phyloP scores from a whole-genome alignment of 2,113 vertebrate species.

The Ahaetulla prasina region DNA sequence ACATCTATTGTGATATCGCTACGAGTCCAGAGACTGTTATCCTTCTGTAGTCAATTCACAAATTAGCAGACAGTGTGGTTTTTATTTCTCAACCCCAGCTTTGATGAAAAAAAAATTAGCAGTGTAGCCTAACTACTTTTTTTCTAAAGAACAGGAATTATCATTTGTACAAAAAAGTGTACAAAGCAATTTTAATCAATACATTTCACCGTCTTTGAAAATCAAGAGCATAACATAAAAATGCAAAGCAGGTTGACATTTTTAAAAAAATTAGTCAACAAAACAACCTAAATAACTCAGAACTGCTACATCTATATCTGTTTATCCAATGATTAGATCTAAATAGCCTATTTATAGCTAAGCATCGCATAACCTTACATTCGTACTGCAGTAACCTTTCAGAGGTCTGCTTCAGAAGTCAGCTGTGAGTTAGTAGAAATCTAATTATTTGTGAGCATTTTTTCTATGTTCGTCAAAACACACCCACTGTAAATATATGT shows the following conservation, averaged over 20 bases:
- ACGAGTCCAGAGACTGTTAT: neutral
- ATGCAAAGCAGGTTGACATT: neutral
- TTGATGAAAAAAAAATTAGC: neutral
- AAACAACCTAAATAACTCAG: neutral
- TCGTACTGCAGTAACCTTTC: neutral
- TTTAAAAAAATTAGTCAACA: neutral
- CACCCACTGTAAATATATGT: neutral
- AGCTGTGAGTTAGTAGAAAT: neutral
- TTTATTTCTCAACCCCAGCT: neutral
- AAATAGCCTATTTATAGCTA: neutral
- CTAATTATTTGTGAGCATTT: neutral
- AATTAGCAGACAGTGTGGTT: neutral
- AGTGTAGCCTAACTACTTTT: neutral
- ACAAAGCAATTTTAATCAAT: neutral
- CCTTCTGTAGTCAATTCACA: neutral
- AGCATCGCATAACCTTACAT: neutral
- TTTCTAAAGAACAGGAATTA: neutral
- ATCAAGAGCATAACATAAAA: neutral
- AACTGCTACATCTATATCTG: neutral
- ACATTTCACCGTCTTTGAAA: neutral
- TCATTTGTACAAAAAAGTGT: neutral
- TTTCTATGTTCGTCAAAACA: neutral
- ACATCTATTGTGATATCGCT: neutral
- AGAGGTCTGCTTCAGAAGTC: neutral
- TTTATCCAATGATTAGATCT: neutral